phyloP scores from a whole-genome alignment of 2,888 invertebrate genomes.

The Glyphotaelius pellucidus region DNA sequence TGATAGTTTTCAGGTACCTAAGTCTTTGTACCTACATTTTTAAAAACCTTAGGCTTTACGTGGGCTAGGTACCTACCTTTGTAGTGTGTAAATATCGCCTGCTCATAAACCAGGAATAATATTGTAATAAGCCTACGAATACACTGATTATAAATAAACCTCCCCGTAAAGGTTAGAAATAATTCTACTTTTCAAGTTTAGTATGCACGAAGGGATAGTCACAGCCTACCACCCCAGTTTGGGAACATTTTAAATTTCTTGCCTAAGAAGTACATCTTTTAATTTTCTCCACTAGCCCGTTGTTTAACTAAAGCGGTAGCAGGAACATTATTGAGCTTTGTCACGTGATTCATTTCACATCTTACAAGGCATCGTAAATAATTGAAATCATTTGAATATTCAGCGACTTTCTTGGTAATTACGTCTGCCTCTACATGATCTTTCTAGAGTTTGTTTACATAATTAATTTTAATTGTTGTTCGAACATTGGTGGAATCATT shows the following conservation, averaged over 20 bases:
- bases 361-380: conserved; percentile 36
- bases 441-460: neutral
- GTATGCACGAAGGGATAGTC: neutral
- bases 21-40: too few relatives aligned
- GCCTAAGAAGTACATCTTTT: conserved; percentile 39
- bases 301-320: conserved; percentile 28
- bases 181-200: neutral
- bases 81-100: neutral
- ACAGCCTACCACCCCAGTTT: neutral
- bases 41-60: neutral
- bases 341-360: conserved; percentile 56
- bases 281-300: conserved; percentile 45
- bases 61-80: neutral
- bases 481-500: neutral
- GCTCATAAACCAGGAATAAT: neutral
- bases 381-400: conserved; percentile 60
- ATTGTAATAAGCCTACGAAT: neutral
- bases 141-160: neutral
- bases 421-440: conserved; percentile 11
- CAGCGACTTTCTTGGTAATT: conserved; percentile 48
- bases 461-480: neutral
- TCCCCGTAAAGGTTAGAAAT: neutral
- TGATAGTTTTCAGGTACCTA: too few relatives aligned
- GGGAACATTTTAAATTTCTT: conserved; percentile 28
- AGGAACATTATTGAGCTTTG: conserved; percentile 46